Evolutionary conservation across 2,888 invertebrate genomes (phyloP).

Genomic region (Meghimatium bilineatum): DNA sequence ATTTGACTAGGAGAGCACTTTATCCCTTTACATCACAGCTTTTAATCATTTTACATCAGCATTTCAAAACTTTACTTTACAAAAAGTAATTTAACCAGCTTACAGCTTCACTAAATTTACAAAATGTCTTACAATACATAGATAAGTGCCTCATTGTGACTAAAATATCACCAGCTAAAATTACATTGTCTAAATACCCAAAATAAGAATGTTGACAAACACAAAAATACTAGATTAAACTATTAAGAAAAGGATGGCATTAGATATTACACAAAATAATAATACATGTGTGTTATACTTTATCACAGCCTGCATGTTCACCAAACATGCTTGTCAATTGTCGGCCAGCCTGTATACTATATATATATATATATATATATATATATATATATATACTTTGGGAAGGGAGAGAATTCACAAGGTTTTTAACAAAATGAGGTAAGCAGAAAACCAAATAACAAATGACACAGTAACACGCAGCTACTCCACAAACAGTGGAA

Average conservation of each 20-base stretch:
- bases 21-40: no score
- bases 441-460: background rate
- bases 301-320: conserved; percentile 10
- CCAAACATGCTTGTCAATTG: background rate
- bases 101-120: no score
- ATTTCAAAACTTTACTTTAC: no score
- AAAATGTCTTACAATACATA: no score
- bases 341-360: background rate
- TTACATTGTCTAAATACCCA: background rate
- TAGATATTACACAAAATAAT: background rate
- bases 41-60: no score
- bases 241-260: background rate
- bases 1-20: no score
- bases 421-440: conserved; percentile 30
- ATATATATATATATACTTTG: no score
- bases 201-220: background rate
- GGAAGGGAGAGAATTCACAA: background rate
- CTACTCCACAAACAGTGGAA: background rate
- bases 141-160: background rate
- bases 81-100: no score
- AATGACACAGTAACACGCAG: background rate
- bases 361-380: no score
- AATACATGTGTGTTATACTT: background rate
- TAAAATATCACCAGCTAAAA: background rate
- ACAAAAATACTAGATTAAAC: background rate